Base-by-base conservation (phyloP, 2,888 invertebrate species). In the Phortica magna region DNA sequence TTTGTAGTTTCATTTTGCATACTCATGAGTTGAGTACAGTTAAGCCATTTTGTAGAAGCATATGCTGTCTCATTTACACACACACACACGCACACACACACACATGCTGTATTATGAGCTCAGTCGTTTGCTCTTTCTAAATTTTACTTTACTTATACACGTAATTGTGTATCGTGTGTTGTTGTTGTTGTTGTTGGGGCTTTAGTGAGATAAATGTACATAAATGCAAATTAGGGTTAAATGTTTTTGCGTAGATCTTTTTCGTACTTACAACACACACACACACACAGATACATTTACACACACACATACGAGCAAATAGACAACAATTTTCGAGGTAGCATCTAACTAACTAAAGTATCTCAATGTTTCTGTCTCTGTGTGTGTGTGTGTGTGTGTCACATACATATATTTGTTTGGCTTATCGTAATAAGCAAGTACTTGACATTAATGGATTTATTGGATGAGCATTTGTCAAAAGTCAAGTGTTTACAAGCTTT, bases 191-290 rank as follows among this genome's bases (percentile, higher is more conserved):
- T 43, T 68, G 31, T 59, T 48, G 19, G 14, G 31, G 48, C 39
- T 76, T 31, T 59, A 31, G 42, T 43, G 64, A 70, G 65, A 76
- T 78, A 76, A 82, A 83, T 84, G 84, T 80, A 81, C 84, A 87
- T 88, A 88, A 86, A 86, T 86, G 88, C 86, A 86, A 88, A 88
- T 88, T 88, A 83, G 88, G 85, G 85, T 88, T 85, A 86, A 87
- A 81, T 84, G 83, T 81, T 82, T 76, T 74, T 53, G 53, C 67
- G 55, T 61, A 48, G 17, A 55, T 59, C 19, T 74, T 55, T 55
- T 53, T 48, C 14, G 9, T 14, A 48, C 9, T 14, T 9, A 12
- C 48, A 48, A 48, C 48, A 14, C 68, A 22, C 22, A 70, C 7
- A 70, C 31, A 71, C 12, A 71, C 19, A 53, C 31, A 7, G 7